A percentile compares a stretch with the other conserved stretches of the same genome.
phyloP scores from a whole-genome alignment of 2,888 invertebrate species.

The Eremobia ochroleuca region DNA sequence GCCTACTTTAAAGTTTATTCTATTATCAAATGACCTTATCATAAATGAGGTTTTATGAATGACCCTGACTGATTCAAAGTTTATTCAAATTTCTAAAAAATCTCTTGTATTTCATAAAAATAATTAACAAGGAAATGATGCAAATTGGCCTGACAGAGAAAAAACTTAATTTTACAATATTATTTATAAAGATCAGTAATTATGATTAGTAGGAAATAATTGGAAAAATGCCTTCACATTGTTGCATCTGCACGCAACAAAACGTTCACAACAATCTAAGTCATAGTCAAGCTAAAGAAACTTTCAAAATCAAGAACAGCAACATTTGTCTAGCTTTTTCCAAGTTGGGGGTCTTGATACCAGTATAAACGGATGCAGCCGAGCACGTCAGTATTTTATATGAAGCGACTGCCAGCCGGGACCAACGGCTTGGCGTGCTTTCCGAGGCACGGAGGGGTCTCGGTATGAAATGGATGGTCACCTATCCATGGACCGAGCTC shows the following conservation, averaged over 20 bases:
- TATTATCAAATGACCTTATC: conserved; percentile 51
- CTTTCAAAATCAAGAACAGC: not conserved
- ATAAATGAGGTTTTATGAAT: conserved; percentile 53
- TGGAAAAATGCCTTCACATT: not conserved
- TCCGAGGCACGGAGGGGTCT: no score
- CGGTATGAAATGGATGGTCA: not conserved
- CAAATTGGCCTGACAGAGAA: conserved; percentile 5
- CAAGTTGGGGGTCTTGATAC: not conserved
- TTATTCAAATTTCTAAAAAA: conserved; percentile 7
- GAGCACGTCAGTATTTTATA: not conserved
- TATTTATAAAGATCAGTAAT: conserved; percentile 2
- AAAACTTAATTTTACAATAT: not conserved
- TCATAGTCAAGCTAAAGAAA: not conserved
- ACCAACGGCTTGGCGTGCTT: not conserved
- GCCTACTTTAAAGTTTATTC: conserved; percentile 26
- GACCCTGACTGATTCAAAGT: conserved; percentile 37
- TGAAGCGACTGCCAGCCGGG: no score
- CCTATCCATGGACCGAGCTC: not conserved
- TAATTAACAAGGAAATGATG: conserved; percentile 8
- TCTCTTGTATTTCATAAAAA: conserved; percentile 21
- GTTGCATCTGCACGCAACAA: conserved; percentile 1
- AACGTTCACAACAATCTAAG: not conserved
- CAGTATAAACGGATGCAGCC: not conserved
- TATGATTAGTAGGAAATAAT: conserved; percentile 5
- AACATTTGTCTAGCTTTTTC: not conserved